Base-by-base conservation (phyloP, 2,797 vertebrate species). In the Sebastes cheni region DNA sequence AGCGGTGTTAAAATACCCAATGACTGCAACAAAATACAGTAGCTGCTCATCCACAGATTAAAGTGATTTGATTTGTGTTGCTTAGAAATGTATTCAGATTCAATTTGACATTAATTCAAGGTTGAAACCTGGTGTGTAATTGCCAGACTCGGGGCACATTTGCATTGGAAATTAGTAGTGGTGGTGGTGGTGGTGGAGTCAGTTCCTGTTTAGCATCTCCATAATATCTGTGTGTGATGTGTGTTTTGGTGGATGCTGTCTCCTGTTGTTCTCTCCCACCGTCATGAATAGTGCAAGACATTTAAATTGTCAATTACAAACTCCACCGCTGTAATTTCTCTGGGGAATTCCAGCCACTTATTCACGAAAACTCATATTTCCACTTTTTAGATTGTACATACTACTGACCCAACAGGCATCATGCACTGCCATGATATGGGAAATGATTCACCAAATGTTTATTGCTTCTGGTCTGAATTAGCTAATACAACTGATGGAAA, bases 241-340 rank as follows among this genome's bases (percentile, higher is more conserved):
- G 29, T 13, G 27, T 54, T 54, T 58, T n/a, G 12, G 32, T 6
- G 16, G 23, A 9, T 18, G 64, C 22, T 8, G 22, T 61, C 42
- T 81, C 39, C 46, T 64, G 54, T 67, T 56, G 55, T 74, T 60
- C 16, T 46, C 61, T 66, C 59, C 58, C 34, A 55, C 73, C 13
- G 67, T 84, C 82, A 84, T 34, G 70, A 82, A 73, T 80, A 82
- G 75, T 69, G 83, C 71, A 70, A 80, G 67, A 78, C 77, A 86
- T 90, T 91, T 85, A 87, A 90, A 91, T 85, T 79, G 81, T 88
- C 88, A 92, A 90, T 93, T 91, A 91, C 27, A 89, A 80, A 79
- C 86, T 71, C 80, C 52, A 67, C 36, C 5, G 4, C 52, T 67
- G 71, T 85, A 72, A 91, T 89, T 88, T 89, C 82, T 93, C 89